Evolutionary conservation across 1,140 invertebrate species (phyloP).

Genomic region (Diachasma alloeum): DNA sequence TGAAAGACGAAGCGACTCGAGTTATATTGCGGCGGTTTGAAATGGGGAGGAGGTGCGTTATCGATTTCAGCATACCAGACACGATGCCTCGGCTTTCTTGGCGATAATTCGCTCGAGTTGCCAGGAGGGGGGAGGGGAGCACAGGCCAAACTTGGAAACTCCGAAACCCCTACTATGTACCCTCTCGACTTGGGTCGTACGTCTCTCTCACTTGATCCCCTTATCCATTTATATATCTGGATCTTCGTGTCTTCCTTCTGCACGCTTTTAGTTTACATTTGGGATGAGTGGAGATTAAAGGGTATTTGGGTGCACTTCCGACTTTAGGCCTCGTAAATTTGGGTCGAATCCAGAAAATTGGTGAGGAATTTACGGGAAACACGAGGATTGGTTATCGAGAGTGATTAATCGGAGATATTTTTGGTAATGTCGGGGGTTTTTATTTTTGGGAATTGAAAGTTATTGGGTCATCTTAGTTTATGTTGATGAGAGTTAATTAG

Average conservation of each 20-base stretch:
- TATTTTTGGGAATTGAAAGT: not conserved
- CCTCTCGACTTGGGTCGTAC: not conserved
- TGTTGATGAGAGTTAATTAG: no score
- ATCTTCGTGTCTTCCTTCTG: not conserved
- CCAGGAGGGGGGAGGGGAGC: not conserved
- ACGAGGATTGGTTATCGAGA: not conserved
- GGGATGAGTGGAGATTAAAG: slow-evolving; percentile 1
- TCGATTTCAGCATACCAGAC: slow-evolving; percentile 52
- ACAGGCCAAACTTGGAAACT: slow-evolving; percentile 25
- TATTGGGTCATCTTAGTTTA: no score
- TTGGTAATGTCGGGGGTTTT: not conserved
- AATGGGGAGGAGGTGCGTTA: slow-evolving; percentile 37
- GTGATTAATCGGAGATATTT: not conserved
- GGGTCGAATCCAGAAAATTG: slow-evolving; percentile 8
- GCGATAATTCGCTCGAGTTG: slow-evolving; percentile 44
- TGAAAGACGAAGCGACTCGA: slow-evolving; percentile 26
- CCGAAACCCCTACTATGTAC: not conserved
- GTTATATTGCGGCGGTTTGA: slow-evolving; percentile 29
- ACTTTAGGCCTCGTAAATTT: slow-evolving; percentile 9
- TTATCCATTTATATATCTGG: not conserved
- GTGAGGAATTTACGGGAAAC: not conserved
- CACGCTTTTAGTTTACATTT: slow-evolving; percentile 6
- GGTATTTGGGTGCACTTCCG: slow-evolving; percentile 3
- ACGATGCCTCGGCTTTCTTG: slow-evolving; percentile 48
- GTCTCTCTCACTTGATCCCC: not conserved